Conservation (phyloP, 1,140 invertebrate species). For the Stratiolaelaps scimitus region DNA sequence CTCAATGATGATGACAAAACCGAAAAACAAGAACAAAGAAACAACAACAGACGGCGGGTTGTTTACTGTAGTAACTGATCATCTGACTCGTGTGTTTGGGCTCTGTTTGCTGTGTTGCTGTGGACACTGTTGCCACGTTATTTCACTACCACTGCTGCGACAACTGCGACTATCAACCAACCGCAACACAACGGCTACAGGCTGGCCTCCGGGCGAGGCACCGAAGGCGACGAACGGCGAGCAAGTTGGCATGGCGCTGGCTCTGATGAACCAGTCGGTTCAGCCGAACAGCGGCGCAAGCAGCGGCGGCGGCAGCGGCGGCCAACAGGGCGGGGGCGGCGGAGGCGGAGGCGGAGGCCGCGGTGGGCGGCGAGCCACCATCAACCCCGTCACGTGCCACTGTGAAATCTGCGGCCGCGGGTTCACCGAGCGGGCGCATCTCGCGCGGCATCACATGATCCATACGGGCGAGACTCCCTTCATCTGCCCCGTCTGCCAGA, state of each 20-base stretch:
- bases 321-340: slow-evolving; percentile 6
- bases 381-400: slow-evolving; percentile 27
- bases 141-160: too few relatives aligned
- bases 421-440: slow-evolving; percentile 32
- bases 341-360: slow-evolving; percentile 13
- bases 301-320: slow-evolving; percentile 12
- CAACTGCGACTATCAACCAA: too few relatives aligned
- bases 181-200: neutral
- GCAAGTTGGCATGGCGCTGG: slow-evolving; percentile 28
- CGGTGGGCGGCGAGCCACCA: slow-evolving; percentile 25
- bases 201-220: slow-evolving; percentile 29
- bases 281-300: neutral
- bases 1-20: too few relatives aligned
- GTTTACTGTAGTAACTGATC: too few relatives aligned
- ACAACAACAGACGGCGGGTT: too few relatives aligned
- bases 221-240: slow-evolving; percentile 28
- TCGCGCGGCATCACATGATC: slow-evolving; percentile 31
- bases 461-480: slow-evolving; percentile 33
- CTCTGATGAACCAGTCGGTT: slow-evolving; percentile 29
- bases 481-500: slow-evolving; percentile 32
- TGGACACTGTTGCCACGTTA: too few relatives aligned
- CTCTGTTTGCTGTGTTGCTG: too few relatives aligned
- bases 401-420: slow-evolving; percentile 33
- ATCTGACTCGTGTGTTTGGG: too few relatives aligned
- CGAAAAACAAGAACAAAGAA: too few relatives aligned